Evolutionary conservation across 2,113 vertebrate species (phyloP).

Genomic region (Megaceryle maxima): DNA sequence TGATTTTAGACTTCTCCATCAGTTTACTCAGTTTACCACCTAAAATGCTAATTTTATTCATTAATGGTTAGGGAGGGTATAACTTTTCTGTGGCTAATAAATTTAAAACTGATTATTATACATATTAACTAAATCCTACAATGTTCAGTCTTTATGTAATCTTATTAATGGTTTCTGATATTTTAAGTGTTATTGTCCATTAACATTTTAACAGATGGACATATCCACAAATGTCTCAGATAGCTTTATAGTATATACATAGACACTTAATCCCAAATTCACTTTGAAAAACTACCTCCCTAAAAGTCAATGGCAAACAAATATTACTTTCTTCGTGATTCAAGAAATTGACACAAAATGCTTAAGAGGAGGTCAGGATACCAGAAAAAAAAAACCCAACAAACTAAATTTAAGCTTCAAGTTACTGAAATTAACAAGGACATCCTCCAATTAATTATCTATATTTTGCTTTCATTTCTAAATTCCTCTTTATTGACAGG

Average conservation of each 20-base stretch:
- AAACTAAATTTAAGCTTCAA: not conserved
- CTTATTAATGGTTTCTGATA: not conserved
- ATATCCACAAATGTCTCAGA: not conserved
- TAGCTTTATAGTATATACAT: not conserved
- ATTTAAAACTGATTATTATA: not conserved
- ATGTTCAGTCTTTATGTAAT: not conserved
- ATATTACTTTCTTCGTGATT: not conserved
- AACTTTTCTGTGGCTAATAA: not conserved
- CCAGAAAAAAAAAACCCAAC: not conserved
- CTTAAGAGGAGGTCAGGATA: not conserved
- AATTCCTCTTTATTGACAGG: not conserved
- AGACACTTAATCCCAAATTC: not conserved
- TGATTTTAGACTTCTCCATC: not conserved
- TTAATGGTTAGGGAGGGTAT: not conserved
- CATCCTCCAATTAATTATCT: not conserved
- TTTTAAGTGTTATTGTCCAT: not conserved
- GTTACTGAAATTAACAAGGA: not conserved
- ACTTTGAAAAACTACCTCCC: not conserved
- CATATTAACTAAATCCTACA: not conserved
- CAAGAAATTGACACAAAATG: not conserved
- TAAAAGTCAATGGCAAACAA: not conserved
- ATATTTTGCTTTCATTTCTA: not conserved
- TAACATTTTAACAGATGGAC: not conserved
- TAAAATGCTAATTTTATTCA: not conserved
- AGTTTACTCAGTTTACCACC: not conserved